Conservation (phyloP, 2,888 invertebrate genomes). For the Ectobius pallidus region DNA sequence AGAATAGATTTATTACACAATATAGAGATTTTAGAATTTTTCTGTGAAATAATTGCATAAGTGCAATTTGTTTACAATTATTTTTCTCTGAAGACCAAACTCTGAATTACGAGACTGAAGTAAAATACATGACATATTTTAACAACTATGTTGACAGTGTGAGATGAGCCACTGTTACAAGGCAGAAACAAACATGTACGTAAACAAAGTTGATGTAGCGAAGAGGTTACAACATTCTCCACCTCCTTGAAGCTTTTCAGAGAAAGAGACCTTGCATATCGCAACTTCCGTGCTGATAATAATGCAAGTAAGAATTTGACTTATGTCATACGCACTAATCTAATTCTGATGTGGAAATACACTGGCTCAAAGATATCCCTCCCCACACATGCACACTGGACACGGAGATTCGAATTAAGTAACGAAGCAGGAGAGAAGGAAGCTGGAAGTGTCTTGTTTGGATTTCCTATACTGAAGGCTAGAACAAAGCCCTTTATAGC, state of each 20-base stretch:
- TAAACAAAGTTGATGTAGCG: slow-evolving; percentile 9
- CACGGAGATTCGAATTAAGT: neutral
- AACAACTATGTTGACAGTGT: too few relatives aligned
- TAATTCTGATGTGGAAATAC: slow-evolving; percentile 6
- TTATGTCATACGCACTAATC: slow-evolving; percentile 11
- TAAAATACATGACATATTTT: too few relatives aligned
- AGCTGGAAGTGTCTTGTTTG: too few relatives aligned
- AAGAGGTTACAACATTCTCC: slow-evolving; percentile 10
- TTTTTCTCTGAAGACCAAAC: too few relatives aligned
- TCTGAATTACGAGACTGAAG: too few relatives aligned
- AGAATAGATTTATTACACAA: too few relatives aligned
- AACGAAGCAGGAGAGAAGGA: neutral
- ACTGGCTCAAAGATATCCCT: slow-evolving; percentile 1
- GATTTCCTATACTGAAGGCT: too few relatives aligned
- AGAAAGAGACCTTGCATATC: slow-evolving; percentile 19
- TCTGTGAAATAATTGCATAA: too few relatives aligned
- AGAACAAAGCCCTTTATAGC: neutral
- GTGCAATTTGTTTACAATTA: too few relatives aligned
- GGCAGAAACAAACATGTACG: neutral
- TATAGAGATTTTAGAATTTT: too few relatives aligned
- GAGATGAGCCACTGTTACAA: neutral
- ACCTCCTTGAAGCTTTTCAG: slow-evolving; percentile 22
- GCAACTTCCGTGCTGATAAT: neutral
- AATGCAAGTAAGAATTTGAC: slow-evolving; percentile 18
- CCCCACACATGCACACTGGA: too few relatives aligned